Evolutionary conservation across 1,140 invertebrate species (phyloP).

Genomic region (Leptinotarsa undecemlineata): DNA sequence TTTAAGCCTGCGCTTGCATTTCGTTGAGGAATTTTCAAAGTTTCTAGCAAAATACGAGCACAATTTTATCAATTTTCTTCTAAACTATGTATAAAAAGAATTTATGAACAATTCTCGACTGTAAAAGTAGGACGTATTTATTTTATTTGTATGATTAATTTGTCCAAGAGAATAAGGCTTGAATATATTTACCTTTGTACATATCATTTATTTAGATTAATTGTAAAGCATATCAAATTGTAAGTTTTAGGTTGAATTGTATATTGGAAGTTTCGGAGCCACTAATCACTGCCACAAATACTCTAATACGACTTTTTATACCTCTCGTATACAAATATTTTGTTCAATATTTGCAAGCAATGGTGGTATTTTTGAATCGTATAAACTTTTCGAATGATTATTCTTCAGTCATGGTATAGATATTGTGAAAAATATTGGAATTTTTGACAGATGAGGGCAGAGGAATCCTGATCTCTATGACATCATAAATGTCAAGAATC

Average conservation of each 20-base stretch:
- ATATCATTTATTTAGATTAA: slow-evolving; percentile 45
- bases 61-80: no score
- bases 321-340: slow-evolving; percentile 20
- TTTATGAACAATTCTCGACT: no score
- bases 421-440: slow-evolving; percentile 14
- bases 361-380: slow-evolving; percentile 26
- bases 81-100: no score
- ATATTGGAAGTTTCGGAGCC: slow-evolving; percentile 46
- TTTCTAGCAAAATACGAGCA: no score
- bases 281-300: slow-evolving; percentile 51
- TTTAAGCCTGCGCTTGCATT: not conserved
- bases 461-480: not conserved
- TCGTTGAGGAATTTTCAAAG: no score
- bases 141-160: no score
- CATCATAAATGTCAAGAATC: not conserved
- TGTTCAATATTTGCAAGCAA: slow-evolving; percentile 1
- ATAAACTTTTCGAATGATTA: slow-evolving; percentile 23
- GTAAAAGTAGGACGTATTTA: no score
- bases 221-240: slow-evolving; percentile 43
- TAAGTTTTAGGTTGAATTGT: slow-evolving; percentile 35
- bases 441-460: slow-evolving; percentile 2
- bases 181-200: slow-evolving; percentile 41
- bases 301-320: slow-evolving; percentile 37
- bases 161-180: slow-evolving; percentile 38
- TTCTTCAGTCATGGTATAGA: slow-evolving; percentile 9